phyloP scores from a whole-genome alignment of 2,888 invertebrate genomes.

The Diabrotica balteata region DNA sequence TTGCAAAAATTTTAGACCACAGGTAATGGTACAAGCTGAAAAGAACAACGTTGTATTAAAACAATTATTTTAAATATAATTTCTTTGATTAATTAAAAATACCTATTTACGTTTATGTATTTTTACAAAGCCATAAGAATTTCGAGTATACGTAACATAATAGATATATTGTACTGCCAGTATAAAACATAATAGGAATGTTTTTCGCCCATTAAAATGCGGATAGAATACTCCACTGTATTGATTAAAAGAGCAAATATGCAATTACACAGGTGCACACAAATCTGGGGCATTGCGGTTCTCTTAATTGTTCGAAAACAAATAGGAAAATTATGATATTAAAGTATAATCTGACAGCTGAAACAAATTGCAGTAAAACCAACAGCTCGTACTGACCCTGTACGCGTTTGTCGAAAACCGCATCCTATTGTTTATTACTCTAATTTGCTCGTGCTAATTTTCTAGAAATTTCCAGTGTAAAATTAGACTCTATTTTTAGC shows the following conservation, averaged over 20 bases:
- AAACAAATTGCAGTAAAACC: conserved; percentile 31
- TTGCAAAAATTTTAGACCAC: no score
- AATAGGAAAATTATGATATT: conserved; percentile 38
- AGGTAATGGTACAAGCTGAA: no score
- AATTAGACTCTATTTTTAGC: conserved; percentile 16
- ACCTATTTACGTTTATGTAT: no score
- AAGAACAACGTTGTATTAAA: no score
- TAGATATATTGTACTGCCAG: no score
- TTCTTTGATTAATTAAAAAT: no score
- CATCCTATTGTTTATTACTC: conserved; percentile 29
- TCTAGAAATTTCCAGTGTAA: conserved; percentile 6
- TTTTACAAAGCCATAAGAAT: no score
- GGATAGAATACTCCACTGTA: conserved; percentile 3
- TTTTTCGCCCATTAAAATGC: no score
- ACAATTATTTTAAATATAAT: no score
- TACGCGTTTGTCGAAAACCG: conserved; percentile 28
- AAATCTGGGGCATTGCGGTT: conserved; percentile 32
- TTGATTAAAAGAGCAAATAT: conserved; percentile 32
- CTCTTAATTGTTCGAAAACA: conserved; percentile 35
- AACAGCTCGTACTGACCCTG: conserved; percentile 28
- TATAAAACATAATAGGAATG: no score
- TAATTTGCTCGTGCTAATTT: conserved; percentile 14
- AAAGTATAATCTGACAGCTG: conserved; percentile 35
- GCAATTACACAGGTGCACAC: conserved; percentile 31
- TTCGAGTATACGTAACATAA: no score